Evolutionary conservation across 2,113 vertebrate genomes (phyloP).

Genomic region (Symphodus melops): DNA sequence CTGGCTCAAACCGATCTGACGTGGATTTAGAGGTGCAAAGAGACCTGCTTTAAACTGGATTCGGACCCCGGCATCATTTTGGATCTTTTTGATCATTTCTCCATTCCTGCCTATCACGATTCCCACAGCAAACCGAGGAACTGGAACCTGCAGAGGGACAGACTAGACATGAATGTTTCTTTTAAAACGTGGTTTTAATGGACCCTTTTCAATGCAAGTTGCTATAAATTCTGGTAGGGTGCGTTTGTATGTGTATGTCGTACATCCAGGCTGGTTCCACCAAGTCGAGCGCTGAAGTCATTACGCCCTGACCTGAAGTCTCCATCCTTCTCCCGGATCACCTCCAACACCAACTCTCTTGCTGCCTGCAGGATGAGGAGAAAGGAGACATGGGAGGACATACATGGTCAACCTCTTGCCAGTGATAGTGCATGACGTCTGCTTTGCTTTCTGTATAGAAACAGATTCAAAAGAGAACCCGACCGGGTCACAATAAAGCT

Average conservation of each 20-base stretch:
- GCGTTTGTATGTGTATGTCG: slow-evolving; percentile 15
- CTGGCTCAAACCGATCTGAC: background rate
- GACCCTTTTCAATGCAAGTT: background rate
- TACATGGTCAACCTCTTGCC: no score
- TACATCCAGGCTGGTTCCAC: slow-evolving; percentile 93
- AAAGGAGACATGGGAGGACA: background rate
- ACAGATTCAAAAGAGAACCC: no score
- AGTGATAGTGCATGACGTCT: no score
- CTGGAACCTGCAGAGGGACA: slow-evolving; percentile 86
- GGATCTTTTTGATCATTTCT: slow-evolving; percentile 98
- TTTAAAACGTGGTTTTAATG: background rate
- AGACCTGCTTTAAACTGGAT: slow-evolving; percentile 97
- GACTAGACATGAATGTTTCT: background rate
- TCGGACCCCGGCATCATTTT: slow-evolving; percentile 94
- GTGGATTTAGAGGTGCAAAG: slow-evolving; percentile 26
- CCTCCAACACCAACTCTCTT: slow-evolving; percentile 93
- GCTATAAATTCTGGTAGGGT: background rate
- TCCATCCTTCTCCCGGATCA: slow-evolving; percentile 94
- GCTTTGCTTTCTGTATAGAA: no score
- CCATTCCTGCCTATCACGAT: slow-evolving; percentile 96
- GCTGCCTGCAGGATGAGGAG: slow-evolving; percentile 85
- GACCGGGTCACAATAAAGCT: no score
- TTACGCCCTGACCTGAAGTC: slow-evolving; percentile 90
- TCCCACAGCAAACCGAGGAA: slow-evolving; percentile 94
- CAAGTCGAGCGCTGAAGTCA: slow-evolving; percentile 89